Percentiles rank a stretch among this genome's conserved stretches.
phyloP scores from a whole-genome alignment of 2,888 invertebrate genomes.

The Drosophila imparisetae region DNA sequence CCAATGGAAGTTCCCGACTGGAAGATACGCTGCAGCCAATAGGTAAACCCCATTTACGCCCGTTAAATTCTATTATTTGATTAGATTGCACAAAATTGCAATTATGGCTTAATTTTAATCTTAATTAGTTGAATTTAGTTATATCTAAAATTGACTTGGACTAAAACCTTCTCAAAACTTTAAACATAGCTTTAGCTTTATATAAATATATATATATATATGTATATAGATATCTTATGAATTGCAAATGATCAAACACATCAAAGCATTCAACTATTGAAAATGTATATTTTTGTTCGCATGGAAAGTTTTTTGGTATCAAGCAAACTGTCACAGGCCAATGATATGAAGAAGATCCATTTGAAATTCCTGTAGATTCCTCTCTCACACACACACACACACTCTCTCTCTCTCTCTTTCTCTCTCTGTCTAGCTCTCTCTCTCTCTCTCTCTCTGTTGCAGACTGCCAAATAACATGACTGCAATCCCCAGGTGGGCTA shows the following conservation, averaged over 20 bases:
- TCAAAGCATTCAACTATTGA: neutral
- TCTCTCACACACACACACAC: neutral
- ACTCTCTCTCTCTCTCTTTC: neutral
- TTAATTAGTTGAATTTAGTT: neutral
- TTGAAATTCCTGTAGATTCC: neutral
- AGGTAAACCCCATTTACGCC: neutral
- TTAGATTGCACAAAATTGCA: neutral
- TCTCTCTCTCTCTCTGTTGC: neutral
- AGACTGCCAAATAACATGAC: conserved; percentile 11
- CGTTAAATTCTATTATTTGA: no score
- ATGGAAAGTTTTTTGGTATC: conserved; percentile 1
- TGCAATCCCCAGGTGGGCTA: conserved; percentile 68
- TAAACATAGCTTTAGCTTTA: neutral
- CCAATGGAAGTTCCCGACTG: neutral
- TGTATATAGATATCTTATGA: neutral
- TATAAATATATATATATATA: neutral
- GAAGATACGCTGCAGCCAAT: neutral
- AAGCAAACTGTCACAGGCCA: conserved; percentile 10
- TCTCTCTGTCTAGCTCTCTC: neutral
- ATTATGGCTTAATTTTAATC: no score
- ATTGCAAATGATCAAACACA: neutral
- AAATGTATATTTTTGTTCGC: neutral
- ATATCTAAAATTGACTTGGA: neutral
- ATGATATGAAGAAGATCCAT: conserved; percentile 4
- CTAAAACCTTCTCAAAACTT: neutral